phyloP scores from a whole-genome alignment of 2,888 invertebrate genomes.

The Heliconius erato region DNA sequence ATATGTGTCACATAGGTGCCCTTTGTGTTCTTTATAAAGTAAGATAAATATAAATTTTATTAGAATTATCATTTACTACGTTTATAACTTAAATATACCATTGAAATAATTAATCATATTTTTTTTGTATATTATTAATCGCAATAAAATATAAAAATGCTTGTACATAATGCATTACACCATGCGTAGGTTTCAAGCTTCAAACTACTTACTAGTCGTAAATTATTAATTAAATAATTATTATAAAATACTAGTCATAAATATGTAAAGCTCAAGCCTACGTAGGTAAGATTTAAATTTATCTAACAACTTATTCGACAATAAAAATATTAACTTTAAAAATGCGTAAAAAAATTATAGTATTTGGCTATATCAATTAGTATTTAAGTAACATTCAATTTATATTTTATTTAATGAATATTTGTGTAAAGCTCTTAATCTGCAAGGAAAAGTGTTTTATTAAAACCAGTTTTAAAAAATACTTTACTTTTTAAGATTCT shows the following conservation, averaged over 20 bases:
- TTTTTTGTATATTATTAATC: too few species aligned
- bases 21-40: conserved; percentile 7
- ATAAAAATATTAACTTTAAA: not conserved
- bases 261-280: not conserved
- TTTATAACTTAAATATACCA: too few species aligned
- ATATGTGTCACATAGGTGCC: not conserved
- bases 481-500: not conserved
- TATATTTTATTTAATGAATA: not conserved
- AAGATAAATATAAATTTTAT: not conserved
- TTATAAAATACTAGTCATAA: not conserved
- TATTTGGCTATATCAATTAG: not conserved
- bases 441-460: not conserved
- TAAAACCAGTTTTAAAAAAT: not conserved
- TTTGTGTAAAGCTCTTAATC: not conserved
- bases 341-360: not conserved
- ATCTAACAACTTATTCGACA: not conserved
- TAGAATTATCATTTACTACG: not conserved
- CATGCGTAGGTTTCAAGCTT: not conserved
- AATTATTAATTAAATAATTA: too few species aligned
- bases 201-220: too few species aligned
- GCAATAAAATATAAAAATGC: too few species aligned
- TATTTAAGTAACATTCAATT: not conserved
- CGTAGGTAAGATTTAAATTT: not conserved
- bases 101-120: too few species aligned
- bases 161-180: not conserved